Evolutionary conservation across 2,113 vertebrate genomes (phyloP), one percentile per base, ranked within the genome.

Genomic region (Seriola quinqueradiata): DNA sequence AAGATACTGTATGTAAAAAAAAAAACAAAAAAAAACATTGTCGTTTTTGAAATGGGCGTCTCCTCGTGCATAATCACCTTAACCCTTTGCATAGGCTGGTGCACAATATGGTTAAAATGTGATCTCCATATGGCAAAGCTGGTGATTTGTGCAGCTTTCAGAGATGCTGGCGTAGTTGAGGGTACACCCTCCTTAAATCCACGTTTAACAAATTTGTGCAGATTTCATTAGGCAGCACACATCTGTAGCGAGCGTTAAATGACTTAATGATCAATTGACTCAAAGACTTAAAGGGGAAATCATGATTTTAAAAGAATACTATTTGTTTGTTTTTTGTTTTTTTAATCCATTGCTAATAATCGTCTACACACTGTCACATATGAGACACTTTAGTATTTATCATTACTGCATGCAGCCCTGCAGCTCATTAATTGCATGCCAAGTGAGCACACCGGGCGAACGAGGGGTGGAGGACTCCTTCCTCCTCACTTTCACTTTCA

Each of bases 41-140:
- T 14, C 4, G 8, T 90, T 38, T 73, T 21, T 77, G 6, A 80
- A 55, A 90, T 70, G 87, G 84, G 87, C 66, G 83, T 90, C 83
- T 70, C 42, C 78, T 88, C 48, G 14, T 48, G 16, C 58, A 44
- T 78, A 64, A 87, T 87, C 67, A 88, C 50, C 69, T 88, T 65
- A 76, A 73, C 42, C 12, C 40, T 84, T 75, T 75, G 36, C 68
- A 70, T 23, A 36, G 36, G 52, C 64, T 68, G 55, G 7, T 32
- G 66, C 71, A 76, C 59, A 64, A 40, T 54, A 21, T 70, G 68
- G n/a, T 54, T 67, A 32, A 5, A 21, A 21, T 65, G 42, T 74
- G 23, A 70, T 69, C 55, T 44, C 12, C 6, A 32, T n/a, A 23
- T 44, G 60, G 34, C 44, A 50, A 19, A 34, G 50, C n/a, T 77